Conservation (phyloP, 2,113 vertebrate species). For the Labeo rohita region DNA sequence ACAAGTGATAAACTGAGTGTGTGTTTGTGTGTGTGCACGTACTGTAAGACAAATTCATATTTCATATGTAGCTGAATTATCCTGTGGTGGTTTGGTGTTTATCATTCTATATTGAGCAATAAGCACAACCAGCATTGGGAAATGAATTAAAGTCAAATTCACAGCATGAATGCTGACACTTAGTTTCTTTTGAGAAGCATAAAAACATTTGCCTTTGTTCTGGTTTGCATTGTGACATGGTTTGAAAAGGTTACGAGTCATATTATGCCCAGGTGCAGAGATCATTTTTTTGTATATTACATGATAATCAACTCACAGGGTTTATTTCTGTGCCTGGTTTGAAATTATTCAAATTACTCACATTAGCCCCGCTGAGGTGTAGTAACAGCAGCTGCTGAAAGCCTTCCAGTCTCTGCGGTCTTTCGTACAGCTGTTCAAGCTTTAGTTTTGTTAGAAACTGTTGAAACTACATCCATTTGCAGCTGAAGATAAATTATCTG, state of each 20-base stretch:
- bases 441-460: constrained; percentile 1
- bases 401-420: neutral
- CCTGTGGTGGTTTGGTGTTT: neutral
- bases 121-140: neutral
- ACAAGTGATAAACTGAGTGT: neutral
- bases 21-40: neutral
- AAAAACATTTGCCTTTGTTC: neutral
- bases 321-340: constrained; percentile 21
- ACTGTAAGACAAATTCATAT: constrained; percentile 8
- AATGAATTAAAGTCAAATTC: neutral
- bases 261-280: constrained; percentile 14
- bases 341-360: constrained; percentile 18
- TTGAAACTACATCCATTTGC: neutral
- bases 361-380: constrained; percentile 6
- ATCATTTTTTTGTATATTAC: neutral
- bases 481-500: constrained; percentile 3
- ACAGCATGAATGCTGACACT: constrained; percentile 5
- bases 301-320: constrained; percentile 12
- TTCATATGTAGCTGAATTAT: neutral
- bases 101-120: neutral
- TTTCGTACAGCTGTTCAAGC: neutral
- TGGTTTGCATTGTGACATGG: neutral
- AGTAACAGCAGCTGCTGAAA: constrained; percentile 17
- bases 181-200: neutral
- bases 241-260: neutral